phyloP scores from a whole-genome alignment of 2,888 invertebrate species.

The Morinoia aosen region DNA sequence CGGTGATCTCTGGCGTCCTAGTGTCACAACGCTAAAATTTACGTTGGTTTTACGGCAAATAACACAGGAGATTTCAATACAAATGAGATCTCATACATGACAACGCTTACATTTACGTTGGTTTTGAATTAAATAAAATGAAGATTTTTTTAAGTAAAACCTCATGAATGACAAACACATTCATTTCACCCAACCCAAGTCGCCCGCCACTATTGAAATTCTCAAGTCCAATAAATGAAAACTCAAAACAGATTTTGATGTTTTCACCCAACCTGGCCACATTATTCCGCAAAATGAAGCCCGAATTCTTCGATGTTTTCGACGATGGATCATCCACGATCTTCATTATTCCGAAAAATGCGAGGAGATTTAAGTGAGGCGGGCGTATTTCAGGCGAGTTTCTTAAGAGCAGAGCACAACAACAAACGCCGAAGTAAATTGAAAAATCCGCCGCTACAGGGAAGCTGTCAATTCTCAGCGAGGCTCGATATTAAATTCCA shows the following conservation, averaged over 20 bases:
- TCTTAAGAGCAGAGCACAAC: not conserved
- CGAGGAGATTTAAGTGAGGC: not conserved
- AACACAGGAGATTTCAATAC: too few species aligned
- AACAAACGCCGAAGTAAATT: constrained; percentile 19
- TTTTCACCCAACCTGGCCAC: not conserved
- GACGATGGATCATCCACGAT: not conserved
- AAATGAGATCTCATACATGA: too few species aligned
- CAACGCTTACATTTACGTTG: too few species aligned
- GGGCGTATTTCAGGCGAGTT: not conserved
- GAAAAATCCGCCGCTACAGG: constrained; percentile 19
- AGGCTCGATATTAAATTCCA: constrained; percentile 45
- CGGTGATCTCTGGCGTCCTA: too few species aligned
- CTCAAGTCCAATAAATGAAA: not conserved
- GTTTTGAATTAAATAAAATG: too few species aligned
- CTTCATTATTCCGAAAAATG: constrained; percentile 3
- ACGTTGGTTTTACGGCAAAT: too few species aligned
- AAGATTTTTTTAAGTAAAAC: too few species aligned
- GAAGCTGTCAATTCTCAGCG: constrained; percentile 31
- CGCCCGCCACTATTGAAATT: not conserved
- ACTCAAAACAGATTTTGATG: not conserved
- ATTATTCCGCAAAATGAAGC: not conserved
- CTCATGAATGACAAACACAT: too few species aligned
- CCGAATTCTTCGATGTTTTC: not conserved
- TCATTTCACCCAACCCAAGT: too few species aligned
- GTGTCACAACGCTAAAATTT: too few species aligned